Evolutionary conservation across 2,113 vertebrate genomes (phyloP).

Genomic region (Scomber scombrus): DNA sequence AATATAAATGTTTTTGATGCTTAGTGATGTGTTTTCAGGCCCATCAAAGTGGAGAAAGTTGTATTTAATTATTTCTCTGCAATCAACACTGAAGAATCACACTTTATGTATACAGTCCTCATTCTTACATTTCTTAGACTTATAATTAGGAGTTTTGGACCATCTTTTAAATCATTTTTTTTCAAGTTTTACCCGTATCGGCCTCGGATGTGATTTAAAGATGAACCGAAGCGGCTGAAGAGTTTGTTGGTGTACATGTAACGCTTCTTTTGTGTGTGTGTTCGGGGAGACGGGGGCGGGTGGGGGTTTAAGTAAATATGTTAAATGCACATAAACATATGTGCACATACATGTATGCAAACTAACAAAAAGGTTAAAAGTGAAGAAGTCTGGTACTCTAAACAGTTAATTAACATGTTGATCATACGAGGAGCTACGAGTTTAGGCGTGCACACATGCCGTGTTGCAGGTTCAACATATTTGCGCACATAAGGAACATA

Average conservation of each 20-base stretch:
- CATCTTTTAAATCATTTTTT: background rate
- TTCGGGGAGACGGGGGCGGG: background rate
- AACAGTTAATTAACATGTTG: conserved; percentile 14
- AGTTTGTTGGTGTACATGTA: conserved; percentile 85
- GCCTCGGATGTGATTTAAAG: background rate
- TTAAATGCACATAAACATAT: conserved; percentile 27
- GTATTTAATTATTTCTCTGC: no score
- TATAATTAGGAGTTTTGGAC: no score
- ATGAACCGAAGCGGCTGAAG: background rate
- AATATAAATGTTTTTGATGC: no score
- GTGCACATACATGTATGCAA: conserved; percentile 58
- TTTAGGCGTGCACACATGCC: conserved; percentile 76
- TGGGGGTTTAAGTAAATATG: conserved; percentile 28
- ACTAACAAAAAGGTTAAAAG: conserved; percentile 80
- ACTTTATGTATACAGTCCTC: no score
- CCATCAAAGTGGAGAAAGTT: no score
- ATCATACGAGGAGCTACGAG: background rate
- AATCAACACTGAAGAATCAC: no score
- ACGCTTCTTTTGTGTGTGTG: conserved; percentile 84
- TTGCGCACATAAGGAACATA: conserved; percentile 86
- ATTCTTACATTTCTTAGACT: no score
- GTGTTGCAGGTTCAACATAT: conserved; percentile 96
- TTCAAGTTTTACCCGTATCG: background rate
- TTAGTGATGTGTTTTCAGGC: no score
- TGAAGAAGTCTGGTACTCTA: conserved; percentile 73